These are phyloP conservation scores for Chrysocyon brachyurus DNA, from an alignment of 2,797 vertebrate species.

Conservation along the genomic window DNA sequence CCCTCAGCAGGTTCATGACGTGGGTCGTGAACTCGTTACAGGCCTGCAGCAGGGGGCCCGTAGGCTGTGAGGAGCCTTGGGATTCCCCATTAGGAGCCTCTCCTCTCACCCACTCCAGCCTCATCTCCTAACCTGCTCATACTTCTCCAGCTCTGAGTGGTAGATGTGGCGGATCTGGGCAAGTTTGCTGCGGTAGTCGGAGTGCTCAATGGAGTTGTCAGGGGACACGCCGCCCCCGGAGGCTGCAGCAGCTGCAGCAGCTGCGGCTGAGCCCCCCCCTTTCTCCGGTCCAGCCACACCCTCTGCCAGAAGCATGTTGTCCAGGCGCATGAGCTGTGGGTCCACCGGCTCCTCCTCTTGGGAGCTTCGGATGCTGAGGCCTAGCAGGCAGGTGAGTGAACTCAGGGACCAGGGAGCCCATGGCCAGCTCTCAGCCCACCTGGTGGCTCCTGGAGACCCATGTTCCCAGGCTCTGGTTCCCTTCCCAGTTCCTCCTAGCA, in stretches of 20 bases:
- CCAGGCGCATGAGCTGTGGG: conserved; percentile 95
- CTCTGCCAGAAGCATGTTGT: conserved; percentile 97
- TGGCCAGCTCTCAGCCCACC: neutral
- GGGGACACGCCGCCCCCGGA: conserved; percentile 93
- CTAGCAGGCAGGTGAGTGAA: conserved; percentile 83
- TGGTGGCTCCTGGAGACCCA: neutral
- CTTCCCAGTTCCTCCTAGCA: neutral
- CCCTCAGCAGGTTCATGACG: conserved; percentile 96
- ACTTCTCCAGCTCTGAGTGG: conserved; percentile 98
- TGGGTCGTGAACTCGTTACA: conserved; percentile 97
- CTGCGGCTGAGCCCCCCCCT: conserved; percentile 94
- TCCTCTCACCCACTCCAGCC: conserved; percentile 87
- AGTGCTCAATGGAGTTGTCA: conserved; percentile 96
- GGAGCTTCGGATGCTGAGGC: conserved; percentile 94
- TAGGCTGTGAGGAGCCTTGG: conserved; percentile 70
- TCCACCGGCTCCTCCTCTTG: conserved; percentile 96
- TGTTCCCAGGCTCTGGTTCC: neutral
- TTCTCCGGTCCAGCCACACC: conserved; percentile 96
- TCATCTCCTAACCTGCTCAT: conserved; percentile 94
- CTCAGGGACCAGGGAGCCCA: conserved; percentile 26
- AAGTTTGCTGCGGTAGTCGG: conserved; percentile 97
- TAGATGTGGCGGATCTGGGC: conserved; percentile 97
- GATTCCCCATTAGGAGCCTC: conserved; percentile 87
- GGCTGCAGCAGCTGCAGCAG: conserved; percentile 94
- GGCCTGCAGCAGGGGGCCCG: conserved; percentile 86